Evolutionary conservation across 2,888 invertebrate genomes (phyloP).

Genomic region (Acrocyrtus sp.): DNA sequence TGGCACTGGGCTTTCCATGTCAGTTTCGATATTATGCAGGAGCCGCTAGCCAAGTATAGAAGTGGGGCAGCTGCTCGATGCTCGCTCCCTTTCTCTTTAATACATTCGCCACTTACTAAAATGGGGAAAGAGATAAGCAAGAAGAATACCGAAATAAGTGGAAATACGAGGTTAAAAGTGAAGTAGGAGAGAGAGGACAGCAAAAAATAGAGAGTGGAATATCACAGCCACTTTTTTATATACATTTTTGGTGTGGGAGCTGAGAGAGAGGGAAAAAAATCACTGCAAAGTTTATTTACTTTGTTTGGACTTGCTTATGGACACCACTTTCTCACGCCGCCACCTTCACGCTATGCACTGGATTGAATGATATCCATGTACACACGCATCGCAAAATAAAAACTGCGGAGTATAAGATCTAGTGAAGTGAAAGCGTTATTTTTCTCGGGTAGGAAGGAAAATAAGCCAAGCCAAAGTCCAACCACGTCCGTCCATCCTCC

Average conservation of each 20-base stretch:
- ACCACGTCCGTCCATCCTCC: conserved; percentile 49
- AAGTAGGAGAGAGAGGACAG: conserved; percentile 18
- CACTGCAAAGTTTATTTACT: no score
- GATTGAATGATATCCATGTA: conserved; percentile 6
- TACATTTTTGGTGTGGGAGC: no score
- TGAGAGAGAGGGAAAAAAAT: no score
- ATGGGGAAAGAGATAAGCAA: conserved; percentile 15
- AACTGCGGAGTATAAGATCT: background rate
- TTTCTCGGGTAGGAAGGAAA: conserved; percentile 21
- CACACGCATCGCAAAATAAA: no score
- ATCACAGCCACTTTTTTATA: no score
- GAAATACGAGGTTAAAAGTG: conserved; percentile 27
- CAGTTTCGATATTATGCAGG: conserved; percentile 42
- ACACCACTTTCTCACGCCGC: no score
- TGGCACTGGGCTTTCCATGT: no score
- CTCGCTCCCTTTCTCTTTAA: background rate
- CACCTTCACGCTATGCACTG: no score
- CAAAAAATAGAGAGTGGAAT: no score
- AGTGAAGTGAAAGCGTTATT: conserved; percentile 20
- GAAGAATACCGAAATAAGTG: background rate
- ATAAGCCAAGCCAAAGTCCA: conserved; percentile 41
- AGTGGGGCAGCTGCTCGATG: conserved; percentile 37
- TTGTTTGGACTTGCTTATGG: no score
- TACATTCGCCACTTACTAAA: conserved; percentile 27
- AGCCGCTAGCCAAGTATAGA: conserved; percentile 1